These are phyloP conservation scores for Campoletis sonorensis DNA, from an alignment of 1,140 invertebrate species.

Conservation along the genomic window DNA sequence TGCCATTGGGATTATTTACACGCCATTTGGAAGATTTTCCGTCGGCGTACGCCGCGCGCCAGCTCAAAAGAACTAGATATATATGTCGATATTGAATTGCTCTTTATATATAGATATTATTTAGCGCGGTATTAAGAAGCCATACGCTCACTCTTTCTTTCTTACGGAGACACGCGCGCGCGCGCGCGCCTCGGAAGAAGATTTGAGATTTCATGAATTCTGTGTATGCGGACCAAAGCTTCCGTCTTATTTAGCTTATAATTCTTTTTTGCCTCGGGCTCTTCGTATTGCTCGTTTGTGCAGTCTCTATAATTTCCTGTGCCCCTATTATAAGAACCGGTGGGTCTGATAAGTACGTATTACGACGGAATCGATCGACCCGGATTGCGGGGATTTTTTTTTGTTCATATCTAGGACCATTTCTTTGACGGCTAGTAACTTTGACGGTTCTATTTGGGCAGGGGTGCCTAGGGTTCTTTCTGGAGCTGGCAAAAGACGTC, in stretches of 20 bases:
- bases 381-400: background rate
- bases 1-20: conserved; percentile 48
- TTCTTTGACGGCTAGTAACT: too few species aligned
- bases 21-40: conserved; percentile 46
- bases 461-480: too few species aligned
- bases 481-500: too few species aligned
- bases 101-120: conserved; percentile 8
- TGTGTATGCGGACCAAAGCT: background rate
- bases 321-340: background rate
- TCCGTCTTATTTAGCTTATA: background rate
- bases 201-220: background rate
- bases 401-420: too few species aligned
- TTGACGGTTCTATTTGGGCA: too few species aligned
- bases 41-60: background rate
- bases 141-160: too few species aligned
- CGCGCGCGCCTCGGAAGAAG: background rate
- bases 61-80: conserved; percentile 20
- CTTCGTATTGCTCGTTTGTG: background rate
- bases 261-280: conserved; percentile 1
- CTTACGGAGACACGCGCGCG: too few species aligned
- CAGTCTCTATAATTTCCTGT: conserved; percentile 7
- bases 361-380: background rate
- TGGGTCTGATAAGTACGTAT: background rate
- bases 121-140: conserved; percentile 32
- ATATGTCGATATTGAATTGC: conserved; percentile 1